Evolutionary conservation across 1,140 invertebrate species (phyloP), one percentile per base, ranked within the genome.

Genomic region (Drosophila guanche): DNA sequence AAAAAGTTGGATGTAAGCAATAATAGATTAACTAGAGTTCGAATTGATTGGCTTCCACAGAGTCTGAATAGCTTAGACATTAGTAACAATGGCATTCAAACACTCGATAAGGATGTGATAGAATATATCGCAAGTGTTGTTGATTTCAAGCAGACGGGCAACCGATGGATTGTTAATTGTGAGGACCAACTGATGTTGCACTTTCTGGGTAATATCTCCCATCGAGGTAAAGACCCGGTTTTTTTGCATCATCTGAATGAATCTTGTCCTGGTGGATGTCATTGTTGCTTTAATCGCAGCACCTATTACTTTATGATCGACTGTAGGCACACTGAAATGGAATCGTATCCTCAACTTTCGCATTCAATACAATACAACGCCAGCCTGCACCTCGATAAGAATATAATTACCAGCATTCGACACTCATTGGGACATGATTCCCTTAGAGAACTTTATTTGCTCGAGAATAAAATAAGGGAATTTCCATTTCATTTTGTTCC

Each of bases 121-220:
- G n/a, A 53, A 22, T 66, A 46, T 29, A 20, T 67, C 5, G 4
- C 10, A 40, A 16, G 37, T 5, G 8, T 67, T 0, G 1, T 0
- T 2, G 37, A 66, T 0, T 53, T 65, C 10, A 45, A 45, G 10
- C 63, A 67, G 16, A 27, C 5, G 2, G 63, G 63, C 6, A 65
- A 65, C 23, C 6, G 20, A 14, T 67, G 63, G 63, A 23, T 22
- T 29, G 29, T 52, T 12, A 6, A 65, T 5, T 67, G 47, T n/a
- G 29, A 65, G 5, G 60, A 65, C 5, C 2, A 33, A 1, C 27
- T 2, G 0, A 7, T 53, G 5, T 5, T 46, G 6, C 4, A 40
- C 0, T 27, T 67, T 3, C 45, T 67, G 27, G 22, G 22, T 3
- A 1, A 33, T 3, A 33, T 33, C 10, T 33, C 12, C 12, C 0